Base-by-base conservation (phyloP, 2,888 invertebrate species). In the Tubulanus polymorphus region DNA sequence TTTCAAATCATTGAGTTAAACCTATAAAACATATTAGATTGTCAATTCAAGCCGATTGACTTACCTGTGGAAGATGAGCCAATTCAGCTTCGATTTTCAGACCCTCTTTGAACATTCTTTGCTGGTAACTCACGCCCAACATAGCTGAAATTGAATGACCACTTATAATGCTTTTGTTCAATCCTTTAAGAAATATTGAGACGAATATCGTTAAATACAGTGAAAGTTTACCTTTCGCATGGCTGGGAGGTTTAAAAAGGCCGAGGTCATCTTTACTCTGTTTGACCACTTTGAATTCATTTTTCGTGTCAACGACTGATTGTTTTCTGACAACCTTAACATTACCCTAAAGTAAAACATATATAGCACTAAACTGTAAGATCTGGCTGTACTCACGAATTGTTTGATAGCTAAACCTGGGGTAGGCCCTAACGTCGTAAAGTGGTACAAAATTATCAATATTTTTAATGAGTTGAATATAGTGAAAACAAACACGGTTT, bases 61-160 rank as follows among this genome's bases (percentile, higher is more conserved):
- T n/a, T n/a, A n/a, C n/a, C n/a, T n/a, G n/a, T n/a, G n/a, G n/a
- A n/a, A n/a, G n/a, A n/a, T n/a, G n/a, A n/a, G n/a, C n/a, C n/a
- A n/a, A n/a, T n/a, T n/a, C n/a, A n/a, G n/a, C n/a, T n/a, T n/a
- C n/a, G n/a, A n/a, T 48, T 3, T 41, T 18, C 29, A 32, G 51
- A 23, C 30, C 49, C 5, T 37, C 46, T 37, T 61, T 63, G 23
- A 70, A 59, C 51, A 68, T 68, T 47, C 71, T 64, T 59, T 75
- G 75, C 52, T 68, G 66, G 18, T 66, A 68, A 29, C 69, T 60
- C 2, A 70, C 54, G n/a, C 74, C 75, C 26, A 75, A 53, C 75
- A 75, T 75, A 5, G 72, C 75, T 75, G 65, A 29, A 64, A 61
- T n/a, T n/a, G n/a, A n/a, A n/a, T n/a, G n/a, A n/a, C n/a, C n/a